Evolutionary conservation across 2,113 vertebrate genomes (phyloP), one percentile per base, ranked within the genome.

Genomic region (Neoarius graeffei): DNA sequence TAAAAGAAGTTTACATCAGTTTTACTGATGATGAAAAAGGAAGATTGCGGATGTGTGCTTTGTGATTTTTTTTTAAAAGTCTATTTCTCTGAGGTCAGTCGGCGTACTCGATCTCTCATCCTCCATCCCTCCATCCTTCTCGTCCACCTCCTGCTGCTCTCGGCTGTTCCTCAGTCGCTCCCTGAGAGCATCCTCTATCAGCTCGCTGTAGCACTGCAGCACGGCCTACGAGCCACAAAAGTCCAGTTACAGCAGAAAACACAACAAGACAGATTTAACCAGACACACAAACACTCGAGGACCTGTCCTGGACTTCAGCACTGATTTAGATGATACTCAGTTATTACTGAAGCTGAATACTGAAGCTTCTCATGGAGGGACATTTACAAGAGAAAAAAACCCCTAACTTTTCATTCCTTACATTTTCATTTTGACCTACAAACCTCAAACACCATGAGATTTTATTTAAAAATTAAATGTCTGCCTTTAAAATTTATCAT

Each of bases 41-140:
- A 86, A 67, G 2, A 14, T 15, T 90, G 87, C 85, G 91, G 89
- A 89, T 91, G 90, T 89, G 85, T 87, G 91, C n/a, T 87, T 90
- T 7, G 35, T 66, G 71, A 62, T 84, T 83, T 25, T 42, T 71
- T 85, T 88, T 94, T 89, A 96, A 88, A 96, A 95, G 91, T 95
- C 94, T 79, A 96, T 93, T 71, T 95, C 95, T 89, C 94, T 93
- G 91, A 96, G 94, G 91, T 96, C 95, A 3, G 95, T 95, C 0
- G 95, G 95, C 0, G 95, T 96, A 81, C 94, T 92, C 1, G 95
- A 88, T 74, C 95, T 93, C 27, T 95, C 93, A 0, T 88, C 84
- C 79, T 95, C 95, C 90, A 93, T 86, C 88, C 93, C 93, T 19
- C 92, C 93, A 0, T 85, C 94, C 69, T 95, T 94, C 88, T 95